Conservation (phyloP, 2,797 vertebrate species). For the Paedocypris micromegethes region DNA sequence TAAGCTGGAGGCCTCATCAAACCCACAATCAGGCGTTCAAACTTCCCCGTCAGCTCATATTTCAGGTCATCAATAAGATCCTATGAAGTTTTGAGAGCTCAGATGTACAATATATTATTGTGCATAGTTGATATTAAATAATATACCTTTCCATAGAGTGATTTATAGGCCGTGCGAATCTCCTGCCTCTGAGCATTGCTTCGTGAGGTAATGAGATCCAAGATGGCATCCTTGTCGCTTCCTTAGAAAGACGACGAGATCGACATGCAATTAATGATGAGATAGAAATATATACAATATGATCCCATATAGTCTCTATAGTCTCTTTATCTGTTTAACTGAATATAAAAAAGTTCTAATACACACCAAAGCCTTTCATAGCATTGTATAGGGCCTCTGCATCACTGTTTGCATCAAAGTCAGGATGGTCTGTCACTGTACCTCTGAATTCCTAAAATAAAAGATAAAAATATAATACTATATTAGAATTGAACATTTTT, state of each 20-base stretch:
- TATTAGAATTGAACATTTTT: too few species aligned
- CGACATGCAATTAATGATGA: not conserved
- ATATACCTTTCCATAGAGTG: slow-evolving; percentile 85
- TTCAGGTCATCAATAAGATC: slow-evolving; percentile 93
- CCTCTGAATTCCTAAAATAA: slow-evolving; percentile 79
- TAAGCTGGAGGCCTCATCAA: slow-evolving; percentile 86
- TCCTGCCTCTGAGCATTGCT: slow-evolving; percentile 89
- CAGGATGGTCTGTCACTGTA: slow-evolving; percentile 72
- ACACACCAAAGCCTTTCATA: slow-evolving; percentile 95
- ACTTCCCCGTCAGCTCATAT: slow-evolving; percentile 94
- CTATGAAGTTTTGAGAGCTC: slow-evolving; percentile 54
- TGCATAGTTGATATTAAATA: not conserved
- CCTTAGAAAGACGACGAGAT: slow-evolving; percentile 61
- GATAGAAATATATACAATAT: not conserved
- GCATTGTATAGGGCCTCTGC: slow-evolving; percentile 86
- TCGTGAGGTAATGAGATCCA: slow-evolving; percentile 84
- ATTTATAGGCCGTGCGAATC: slow-evolving; percentile 82
- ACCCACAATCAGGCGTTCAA: slow-evolving; percentile 89
- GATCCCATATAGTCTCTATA: too few species aligned
- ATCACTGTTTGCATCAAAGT: slow-evolving; percentile 79
- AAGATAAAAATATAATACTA: not conserved
- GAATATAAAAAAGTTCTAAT: not conserved
- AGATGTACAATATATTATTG: not conserved
- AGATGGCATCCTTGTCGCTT: slow-evolving; percentile 92
- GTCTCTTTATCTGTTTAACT: too few species aligned